A percentile compares a stretch with the other conserved stretches of the same genome.
These are phyloP conservation scores for Lithophane semibrunnea DNA, from an alignment of 2,888 invertebrate species.

Conservation along the genomic window DNA sequence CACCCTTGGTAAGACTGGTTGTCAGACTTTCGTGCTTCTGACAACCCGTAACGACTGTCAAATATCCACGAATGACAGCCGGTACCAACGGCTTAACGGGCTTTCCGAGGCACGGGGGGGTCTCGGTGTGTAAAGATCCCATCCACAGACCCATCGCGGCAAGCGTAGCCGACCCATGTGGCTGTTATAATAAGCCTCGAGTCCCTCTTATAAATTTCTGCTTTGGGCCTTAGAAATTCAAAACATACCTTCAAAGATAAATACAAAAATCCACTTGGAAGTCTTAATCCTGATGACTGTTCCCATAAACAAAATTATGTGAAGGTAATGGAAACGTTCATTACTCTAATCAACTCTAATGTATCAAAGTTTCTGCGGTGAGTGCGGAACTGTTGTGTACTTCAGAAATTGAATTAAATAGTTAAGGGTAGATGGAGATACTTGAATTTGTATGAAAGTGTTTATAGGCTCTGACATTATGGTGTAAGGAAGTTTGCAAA, in stretches of 20 bases:
- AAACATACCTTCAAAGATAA: not conserved
- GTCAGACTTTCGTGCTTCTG: too few relatives aligned
- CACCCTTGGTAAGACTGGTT: too few relatives aligned
- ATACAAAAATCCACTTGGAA: not conserved
- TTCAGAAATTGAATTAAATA: conserved; percentile 23
- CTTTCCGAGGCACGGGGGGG: not conserved
- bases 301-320: not conserved
- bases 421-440: not conserved
- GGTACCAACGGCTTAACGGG: too few relatives aligned
- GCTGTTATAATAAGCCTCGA: too few relatives aligned
- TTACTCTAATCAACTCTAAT: conserved; percentile 21
- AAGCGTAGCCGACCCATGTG: too few relatives aligned
- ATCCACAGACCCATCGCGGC: too few relatives aligned
- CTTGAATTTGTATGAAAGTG: not conserved
- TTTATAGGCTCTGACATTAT: not conserved
- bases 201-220: not conserved
- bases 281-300: not conserved
- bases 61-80: too few relatives aligned
- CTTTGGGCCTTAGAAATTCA: too few relatives aligned
- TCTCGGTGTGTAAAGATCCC: too few relatives aligned
- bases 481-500: not conserved
- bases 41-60: too few relatives aligned
- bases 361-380: conserved; percentile 4
- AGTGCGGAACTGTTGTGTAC: not conserved
- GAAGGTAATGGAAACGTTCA: not conserved